Evolutionary conservation across 1,140 invertebrate genomes (phyloP).

Genomic region (Brachionus rotundiformis): DNA sequence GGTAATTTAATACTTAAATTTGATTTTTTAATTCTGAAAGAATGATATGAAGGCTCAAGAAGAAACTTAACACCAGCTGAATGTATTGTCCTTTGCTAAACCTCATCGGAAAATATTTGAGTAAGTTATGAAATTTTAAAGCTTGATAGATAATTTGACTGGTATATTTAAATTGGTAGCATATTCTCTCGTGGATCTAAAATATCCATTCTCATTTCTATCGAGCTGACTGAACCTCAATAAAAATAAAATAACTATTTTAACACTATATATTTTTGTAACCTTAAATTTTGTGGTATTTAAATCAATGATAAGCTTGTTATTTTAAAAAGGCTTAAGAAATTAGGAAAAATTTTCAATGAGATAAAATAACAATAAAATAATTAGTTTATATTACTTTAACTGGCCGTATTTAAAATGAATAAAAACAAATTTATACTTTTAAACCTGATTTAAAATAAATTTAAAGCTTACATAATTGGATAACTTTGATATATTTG

Average conservation of each 20-base stretch:
- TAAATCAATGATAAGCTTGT: conserved; percentile 15
- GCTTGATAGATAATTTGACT: not conserved
- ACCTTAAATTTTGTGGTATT: conserved; percentile 14
- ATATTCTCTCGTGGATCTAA: not conserved
- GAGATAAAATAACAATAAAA: conserved; percentile 17
- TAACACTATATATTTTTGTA: not conserved
- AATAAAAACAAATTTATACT: conserved; percentile 1
- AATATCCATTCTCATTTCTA: not conserved
- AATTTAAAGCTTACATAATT: not conserved
- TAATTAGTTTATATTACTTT: conserved; percentile 17
- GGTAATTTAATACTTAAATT: not conserved
- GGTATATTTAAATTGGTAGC: not conserved
- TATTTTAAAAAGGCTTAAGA: conserved; percentile 11
- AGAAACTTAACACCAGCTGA: not conserved
- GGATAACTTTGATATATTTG: not conserved
- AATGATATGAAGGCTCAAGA: not conserved
- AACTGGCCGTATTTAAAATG: not conserved
- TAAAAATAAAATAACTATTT: not conserved
- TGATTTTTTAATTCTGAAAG: not conserved
- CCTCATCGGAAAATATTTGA: not conserved
- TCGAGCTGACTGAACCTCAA: not conserved
- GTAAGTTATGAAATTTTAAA: not conserved
- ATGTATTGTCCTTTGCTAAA: not conserved
- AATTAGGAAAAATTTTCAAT: not conserved
- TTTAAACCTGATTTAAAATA: not conserved